Conservation (phyloP, 2,797 vertebrate species). For the Malacoctenus gilli region DNA sequence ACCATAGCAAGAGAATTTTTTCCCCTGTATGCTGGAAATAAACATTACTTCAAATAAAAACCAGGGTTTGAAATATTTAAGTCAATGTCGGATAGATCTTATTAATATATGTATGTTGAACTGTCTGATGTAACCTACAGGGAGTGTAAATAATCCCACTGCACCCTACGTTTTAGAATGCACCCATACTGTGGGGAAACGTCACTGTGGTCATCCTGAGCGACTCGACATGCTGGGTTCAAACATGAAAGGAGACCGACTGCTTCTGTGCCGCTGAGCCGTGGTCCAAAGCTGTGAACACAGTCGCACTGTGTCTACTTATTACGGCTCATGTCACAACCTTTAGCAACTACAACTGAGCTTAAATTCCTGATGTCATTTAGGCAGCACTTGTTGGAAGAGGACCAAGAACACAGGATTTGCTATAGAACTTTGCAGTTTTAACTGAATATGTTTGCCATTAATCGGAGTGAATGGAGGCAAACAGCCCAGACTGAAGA, state of each 20-base stretch:
- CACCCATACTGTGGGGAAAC: too few relatives aligned
- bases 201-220: constrained; percentile 5
- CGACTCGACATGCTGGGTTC: neutral
- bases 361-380: constrained; percentile 35
- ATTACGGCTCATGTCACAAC: neutral
- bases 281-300: constrained; percentile 7
- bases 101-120: too few relatives aligned
- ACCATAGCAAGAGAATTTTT: too few relatives aligned
- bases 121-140: too few relatives aligned
- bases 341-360: constrained; percentile 13
- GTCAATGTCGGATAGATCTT: too few relatives aligned
- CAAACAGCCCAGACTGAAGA: constrained; percentile 14
- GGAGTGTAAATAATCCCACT: too few relatives aligned
- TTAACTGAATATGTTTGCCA: neutral
- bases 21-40: too few relatives aligned
- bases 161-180: too few relatives aligned
- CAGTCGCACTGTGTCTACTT: constrained; percentile 2
- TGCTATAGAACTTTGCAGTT: too few relatives aligned
- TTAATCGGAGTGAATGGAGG: constrained; percentile 7
- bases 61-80: too few relatives aligned
- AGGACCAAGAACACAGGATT: constrained; percentile 17
- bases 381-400: constrained; percentile 19
- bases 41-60: too few relatives aligned
- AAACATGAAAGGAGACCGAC: neutral
- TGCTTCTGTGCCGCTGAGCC: constrained; percentile 3